Evolutionary conservation across 1,140 invertebrate species (phyloP), one percentile per base, ranked within the genome.

Genomic region (Phthorimaea operculella): DNA sequence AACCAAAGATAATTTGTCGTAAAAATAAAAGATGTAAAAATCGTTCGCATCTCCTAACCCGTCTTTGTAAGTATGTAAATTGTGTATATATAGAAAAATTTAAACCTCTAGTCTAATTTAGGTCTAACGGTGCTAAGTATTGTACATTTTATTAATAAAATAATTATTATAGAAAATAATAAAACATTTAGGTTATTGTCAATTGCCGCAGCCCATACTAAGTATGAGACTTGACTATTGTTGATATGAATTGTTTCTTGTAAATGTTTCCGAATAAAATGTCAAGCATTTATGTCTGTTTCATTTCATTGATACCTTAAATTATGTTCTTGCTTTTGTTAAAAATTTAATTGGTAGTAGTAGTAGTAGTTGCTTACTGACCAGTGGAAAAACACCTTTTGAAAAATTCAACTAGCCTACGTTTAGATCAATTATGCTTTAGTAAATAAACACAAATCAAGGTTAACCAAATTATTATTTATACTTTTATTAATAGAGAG

Each of bases 201-300:
- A 76, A 72, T 72, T 74, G 70, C 58, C 62, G 62, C 12, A 54
- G 34, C 60, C 55, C 66, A 70, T 76, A 71, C 73, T 64, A 66
- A 74, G 74, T 77, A 64, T 70, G 72, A 57, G 59, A 64, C 58
- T 58, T 60, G 58, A 62, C 60, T 68, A 67, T 68, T 73, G 68
- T 72, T 70, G 44, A 47, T 54, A 71, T 70, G 64, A 58, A 66
- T 75, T 76, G 75, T 77, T 83, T 83, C 79, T 79, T 82, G 80
- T 83, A 77, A 84, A 84, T 82, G 80, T 84, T 84, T 84, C 77
- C 66, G 76, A 80, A 79, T 82, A 84, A 61, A 84, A 78, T 80
- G 77, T 84, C 79, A 70, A 82, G 76, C 74, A 80, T 84, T 84
- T 76, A 76, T 75, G 66, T 69, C 58, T 49, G 52, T 54, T 42